Evolutionary conservation across 2,113 vertebrate species (phyloP), one percentile per base, ranked within the genome.

Genomic region (Tragelaphus strepsiceros): DNA sequence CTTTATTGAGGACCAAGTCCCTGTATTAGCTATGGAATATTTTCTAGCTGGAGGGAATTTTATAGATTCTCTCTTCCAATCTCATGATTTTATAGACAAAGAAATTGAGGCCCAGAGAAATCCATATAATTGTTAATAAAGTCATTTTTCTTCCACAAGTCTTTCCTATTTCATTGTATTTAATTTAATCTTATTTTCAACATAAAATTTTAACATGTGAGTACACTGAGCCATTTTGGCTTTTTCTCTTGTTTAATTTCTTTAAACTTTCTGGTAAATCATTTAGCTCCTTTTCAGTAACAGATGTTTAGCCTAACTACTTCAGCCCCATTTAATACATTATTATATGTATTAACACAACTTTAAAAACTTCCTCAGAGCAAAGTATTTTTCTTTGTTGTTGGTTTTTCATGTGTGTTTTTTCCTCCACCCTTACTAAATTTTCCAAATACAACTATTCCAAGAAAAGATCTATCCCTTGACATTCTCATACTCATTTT

Each of bases 211-310:
- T 89, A 92, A 74, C 53, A 58, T 14, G 1, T 35, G 43, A 62
- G 4, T 46, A 93, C 4, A 58, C 22, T 43, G 17, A 78, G 28
- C 13, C 46, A 61, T 86, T 88, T n/a, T 85, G 46, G 19, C 39
- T 67, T 80, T 78, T 94, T 96, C 28, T 83, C 32, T n/a, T n/a
- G 7, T 43, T 87, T 62, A 53, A 94, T 46, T 94, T 94, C 35
- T 91, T 94, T 39, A 85, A 89, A n/a, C 59, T 92, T 94, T 58
- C 84, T 84, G 28, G 19, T 53, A 91, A 93, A 94, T 59, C 39
- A 83, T 17, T 85, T 67, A n/a, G 53, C 28, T 91, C 19, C 22
- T 54, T 91, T 83, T 85, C 49, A 54, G 43, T 91, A 35, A 7
- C 19, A 92, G 46, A 35, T 84, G 32, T 93, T 93, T 74, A 93